Base-by-base conservation (phyloP, 2,797 vertebrate species). In the Microctenopoma lineatum region DNA sequence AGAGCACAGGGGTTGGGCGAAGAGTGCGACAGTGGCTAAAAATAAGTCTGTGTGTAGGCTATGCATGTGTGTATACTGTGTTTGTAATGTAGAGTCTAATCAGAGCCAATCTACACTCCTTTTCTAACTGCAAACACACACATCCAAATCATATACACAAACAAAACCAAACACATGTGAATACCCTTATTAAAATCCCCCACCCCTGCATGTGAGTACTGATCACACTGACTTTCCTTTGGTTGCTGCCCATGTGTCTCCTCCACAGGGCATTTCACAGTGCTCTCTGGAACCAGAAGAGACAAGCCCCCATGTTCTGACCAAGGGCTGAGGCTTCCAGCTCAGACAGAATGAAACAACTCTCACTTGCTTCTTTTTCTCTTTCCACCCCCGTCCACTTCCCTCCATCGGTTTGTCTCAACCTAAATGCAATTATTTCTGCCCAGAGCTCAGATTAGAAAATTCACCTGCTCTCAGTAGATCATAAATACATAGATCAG, bases 181-280 rank as follows among this genome's bases (percentile, higher is more conserved):
- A 83, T 77, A 78, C 59, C 71, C 77, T 84, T 80, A 83, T 85
- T 83, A 85, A 79, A 73, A 52, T 9, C 53, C 29, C 56, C 47
- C 54, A 55, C 4, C 45, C 64, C 64, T 68, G 61, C 82, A 78
- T 76, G 84, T 61, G 77, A 84, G 66, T 11, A 57, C 77, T 70
- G 75, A 77, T 87, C 86, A 75, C 73, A 77, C 76, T 65, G 74
- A 85, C 80, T 88, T 75, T 80, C 70, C 73, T 80, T 66, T 55
- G 72, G 65, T 62, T 81, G 67, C 81, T 77, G 77, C 80, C 79
- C 85, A 63, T 83, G 84, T 70, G 3, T 83, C 60, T 84, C 77
- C 68, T 86, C 89, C 82, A 86, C 80, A 46, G 89, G 91, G 91
- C 84, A 90, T 91, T 84, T 90, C 89, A 90, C 74, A 3, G 59